Conservation (phyloP, 2,797 vertebrate species). For the Perodicticus potto region DNA sequence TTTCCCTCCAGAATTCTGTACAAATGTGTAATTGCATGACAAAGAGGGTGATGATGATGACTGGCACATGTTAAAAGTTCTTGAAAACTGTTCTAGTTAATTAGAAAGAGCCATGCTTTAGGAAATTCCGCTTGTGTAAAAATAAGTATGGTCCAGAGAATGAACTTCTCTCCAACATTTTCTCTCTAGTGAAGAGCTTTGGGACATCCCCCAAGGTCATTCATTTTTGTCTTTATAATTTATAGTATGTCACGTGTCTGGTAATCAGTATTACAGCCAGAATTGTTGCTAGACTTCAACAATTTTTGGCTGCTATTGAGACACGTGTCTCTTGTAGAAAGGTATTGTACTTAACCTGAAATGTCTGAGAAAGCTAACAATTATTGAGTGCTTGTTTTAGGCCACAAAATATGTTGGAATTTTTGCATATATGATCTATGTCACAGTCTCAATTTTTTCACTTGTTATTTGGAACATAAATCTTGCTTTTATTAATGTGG, state of each 20-base stretch:
- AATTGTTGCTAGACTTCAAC: constrained; percentile 63
- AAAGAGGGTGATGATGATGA: neutral
- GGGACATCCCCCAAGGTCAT: constrained; percentile 3
- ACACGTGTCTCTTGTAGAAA: constrained; percentile 62
- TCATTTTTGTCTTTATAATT: constrained; percentile 36
- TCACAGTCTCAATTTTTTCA: constrained; percentile 27
- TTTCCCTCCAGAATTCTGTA: neutral
- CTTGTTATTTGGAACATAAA: constrained; percentile 48
- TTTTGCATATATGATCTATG: constrained; percentile 24
- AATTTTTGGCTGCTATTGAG: constrained; percentile 26
- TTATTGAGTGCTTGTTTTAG: constrained; percentile 40
- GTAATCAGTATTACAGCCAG: constrained; percentile 62
- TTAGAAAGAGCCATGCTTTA: neutral
- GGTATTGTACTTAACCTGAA: constrained; percentile 1
- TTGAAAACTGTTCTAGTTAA: constrained; percentile 46
- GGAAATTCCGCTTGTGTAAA: constrained; percentile 30
- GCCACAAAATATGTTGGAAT: constrained; percentile 26
- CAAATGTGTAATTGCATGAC: neutral
- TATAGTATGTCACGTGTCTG: neutral
- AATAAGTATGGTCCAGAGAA: neutral
- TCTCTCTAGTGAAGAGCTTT: neutral
- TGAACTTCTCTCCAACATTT: neutral
- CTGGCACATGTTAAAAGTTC: neutral
- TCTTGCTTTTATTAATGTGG: constrained; percentile 60
- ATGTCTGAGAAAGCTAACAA: constrained; percentile 45